Evolutionary conservation across 2,113 vertebrate species (phyloP), one percentile per base, ranked within the genome.

Genomic region (Puntigrus tetrazona): DNA sequence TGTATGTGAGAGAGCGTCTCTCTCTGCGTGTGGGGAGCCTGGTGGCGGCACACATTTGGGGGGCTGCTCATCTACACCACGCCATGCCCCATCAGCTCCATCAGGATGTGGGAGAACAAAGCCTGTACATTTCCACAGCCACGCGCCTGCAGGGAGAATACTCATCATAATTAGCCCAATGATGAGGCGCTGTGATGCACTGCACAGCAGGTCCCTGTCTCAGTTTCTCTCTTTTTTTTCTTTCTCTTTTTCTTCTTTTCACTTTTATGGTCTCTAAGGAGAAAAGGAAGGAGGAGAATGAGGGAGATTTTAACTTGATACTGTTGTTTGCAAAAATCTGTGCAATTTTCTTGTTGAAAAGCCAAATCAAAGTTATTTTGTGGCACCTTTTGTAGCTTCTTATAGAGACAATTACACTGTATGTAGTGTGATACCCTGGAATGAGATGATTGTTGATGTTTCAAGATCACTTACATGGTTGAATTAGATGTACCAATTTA

Each of bases 111-210:
- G 89, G 90, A 94, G 94, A 94, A 95, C 94, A 95, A 95, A 94
- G 94, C 91, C 92, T 91, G 91, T 94, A 90, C 93, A 93, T 94
- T 93, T 94, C 90, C 92, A 93, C 88, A 85, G 86, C 91, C 87
- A 88, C 87, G 90, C 89, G 93, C 94, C 93, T 94, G 94, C 91
- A 92, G 94, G 93, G 93, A 94, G 88, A 93, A 92, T 90, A 91
- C 92, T 92, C 92, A 94, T 94, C 94, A 94, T 94, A 94, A 95
- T 95, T 94, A 95, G 94, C 92, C 93, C 93, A 94, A 94, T 95
- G 93, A 94, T 94, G 93, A 94, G 93, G 88, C 92, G 90, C 91
- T 86, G 86, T 93, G 90, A 89, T 92, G 92, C 91, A 89, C 89
- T 43, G 87, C 93, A 88, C 93, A 95, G 94, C 93, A 92, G 91